Base-by-base conservation (phyloP, 2,888 invertebrate species). In the Dichetophora obliterata region DNA sequence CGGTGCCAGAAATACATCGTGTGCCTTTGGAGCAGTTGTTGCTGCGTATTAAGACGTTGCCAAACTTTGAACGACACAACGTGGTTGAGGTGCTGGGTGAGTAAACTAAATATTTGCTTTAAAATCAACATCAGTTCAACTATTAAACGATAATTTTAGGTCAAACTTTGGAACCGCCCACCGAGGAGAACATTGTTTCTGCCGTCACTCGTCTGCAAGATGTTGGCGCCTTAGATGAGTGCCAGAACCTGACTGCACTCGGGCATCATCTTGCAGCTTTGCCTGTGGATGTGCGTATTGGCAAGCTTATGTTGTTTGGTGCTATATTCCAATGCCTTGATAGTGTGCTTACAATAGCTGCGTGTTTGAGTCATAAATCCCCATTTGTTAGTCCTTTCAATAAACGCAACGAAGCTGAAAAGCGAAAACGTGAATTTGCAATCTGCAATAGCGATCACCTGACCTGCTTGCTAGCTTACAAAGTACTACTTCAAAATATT, bases 321-420 rank as follows among this genome's bases (percentile, higher is more conserved):
- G 95, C 98, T 14, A 95, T 98, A 79, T 95, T 98, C 87, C 89
- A 90, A 95, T 98, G 98, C 86, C 91, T 98, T 48, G 96, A 98
- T 90, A 96, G 98, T 0, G 94, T 97, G 0, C 90, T 98, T 2
- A 98, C 97, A 3, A 95, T 98, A 86, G 97, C 95, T 0, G 95
- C 95, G 1, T 94, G 93, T 87, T 89, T 96, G 54, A 95, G 95
- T 82, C 93, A 94, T 85, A 95, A 95, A 86, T 94, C 93, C 71
- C 95, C 95, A 0, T 95, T 96, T 86, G 91, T 94, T 0, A 91
- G 93, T 59, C 95, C 95, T 0, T 94, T 95, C 84, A 93, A 92
- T 22, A 94, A 94, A 83, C 88, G 92, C 88, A 90, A 92, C 0
- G 93, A 93, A 87, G 94, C 95, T 0, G 93, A 94, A 82, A 92